Base-by-base conservation (phyloP, 1,140 invertebrate genomes). In the Penaeus chinensis region DNA sequence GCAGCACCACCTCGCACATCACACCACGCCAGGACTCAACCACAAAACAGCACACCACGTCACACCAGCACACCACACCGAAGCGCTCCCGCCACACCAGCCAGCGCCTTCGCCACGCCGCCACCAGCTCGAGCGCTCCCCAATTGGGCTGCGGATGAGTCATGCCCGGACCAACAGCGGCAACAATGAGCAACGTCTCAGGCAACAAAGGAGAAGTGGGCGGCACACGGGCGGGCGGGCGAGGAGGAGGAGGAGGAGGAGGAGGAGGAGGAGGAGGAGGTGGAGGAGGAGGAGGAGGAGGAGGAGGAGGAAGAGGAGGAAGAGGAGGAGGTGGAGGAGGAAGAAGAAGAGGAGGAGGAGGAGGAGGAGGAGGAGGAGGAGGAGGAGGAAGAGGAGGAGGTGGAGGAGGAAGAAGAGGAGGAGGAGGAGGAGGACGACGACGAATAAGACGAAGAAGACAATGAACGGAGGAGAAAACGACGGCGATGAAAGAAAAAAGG, bases 381-480 rank as follows among this genome's bases (percentile, higher is more conserved):
- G 11, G 65, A 37, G 66, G 82, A 66, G 82, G 11, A 19, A 24
- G 3, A 2, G 78, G 54, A 4, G 11, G 37, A 24, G 2, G 2
- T 2, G 11, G 47, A 11, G 3, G 78, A 37, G 0, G 27, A 19
- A 66, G 24, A 7, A 66, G 65, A 7, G 7, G 65, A 3, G 7
- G 2, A 66, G 7, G 65, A 24, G 7, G 24, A 66, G 7, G 65
- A 66, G 7, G 24, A 20, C 24, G 65, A 66, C 3, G 20, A 66
- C 65, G 65, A n/a, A n/a, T 66, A n/a, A 66, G 63, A n/a, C 19
- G 63, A 66, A 19, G 63, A 66, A n/a, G n/a, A 66, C n/a, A n/a
- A 19, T n/a, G 11, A n/a, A n/a, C 16, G 71, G 47, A 37, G 42
- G 8, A 76, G 37, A 42, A 42, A 8, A 42, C 37, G 37, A 42